A percentile compares a stretch with the other conserved stretches of the same genome.
These are phyloP conservation scores for Amphibalanus amphitrite DNA, from an alignment of 1,140 invertebrate genomes.

Conservation along the genomic window DNA sequence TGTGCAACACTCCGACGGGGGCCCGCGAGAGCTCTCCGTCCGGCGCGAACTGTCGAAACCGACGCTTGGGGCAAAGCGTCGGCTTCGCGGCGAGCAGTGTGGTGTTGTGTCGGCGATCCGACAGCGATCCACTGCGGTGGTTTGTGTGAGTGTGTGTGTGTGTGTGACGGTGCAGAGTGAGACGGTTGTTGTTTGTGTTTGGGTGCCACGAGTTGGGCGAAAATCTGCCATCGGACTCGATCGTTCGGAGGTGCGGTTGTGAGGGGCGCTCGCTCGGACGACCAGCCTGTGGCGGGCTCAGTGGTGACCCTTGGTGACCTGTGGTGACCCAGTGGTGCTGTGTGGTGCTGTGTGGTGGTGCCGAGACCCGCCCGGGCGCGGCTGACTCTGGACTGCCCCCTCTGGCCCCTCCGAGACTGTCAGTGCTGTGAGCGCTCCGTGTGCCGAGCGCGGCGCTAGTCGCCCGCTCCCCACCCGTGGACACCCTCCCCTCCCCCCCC, in stretches of 20 bases:
- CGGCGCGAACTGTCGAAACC: neutral
- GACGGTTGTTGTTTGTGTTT: no score
- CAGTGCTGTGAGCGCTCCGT: neutral
- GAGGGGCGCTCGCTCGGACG: neutral
- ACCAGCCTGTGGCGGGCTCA: no score
- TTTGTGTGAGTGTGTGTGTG: neutral
- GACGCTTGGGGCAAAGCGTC: neutral
- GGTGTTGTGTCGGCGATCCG: no score
- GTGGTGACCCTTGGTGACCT: neutral
- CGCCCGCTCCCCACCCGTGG: neutral
- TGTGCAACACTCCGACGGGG: neutral
- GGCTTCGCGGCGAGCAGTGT: neutral
- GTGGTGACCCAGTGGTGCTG: neutral
- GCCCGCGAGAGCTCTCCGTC: neutral
- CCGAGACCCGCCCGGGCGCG: no score
- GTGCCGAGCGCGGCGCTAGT: no score
- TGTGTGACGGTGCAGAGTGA: neutral
- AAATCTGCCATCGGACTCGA: neutral
- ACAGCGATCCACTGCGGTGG: neutral
- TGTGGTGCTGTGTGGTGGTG: neutral
- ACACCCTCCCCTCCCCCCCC: neutral
- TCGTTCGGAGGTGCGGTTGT: neutral
- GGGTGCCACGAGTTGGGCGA: neutral
- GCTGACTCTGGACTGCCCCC: neutral
- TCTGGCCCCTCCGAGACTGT: neutral